Evolutionary conservation across 2,888 invertebrate species (phyloP).

Genomic region (Xylophagus ater): DNA sequence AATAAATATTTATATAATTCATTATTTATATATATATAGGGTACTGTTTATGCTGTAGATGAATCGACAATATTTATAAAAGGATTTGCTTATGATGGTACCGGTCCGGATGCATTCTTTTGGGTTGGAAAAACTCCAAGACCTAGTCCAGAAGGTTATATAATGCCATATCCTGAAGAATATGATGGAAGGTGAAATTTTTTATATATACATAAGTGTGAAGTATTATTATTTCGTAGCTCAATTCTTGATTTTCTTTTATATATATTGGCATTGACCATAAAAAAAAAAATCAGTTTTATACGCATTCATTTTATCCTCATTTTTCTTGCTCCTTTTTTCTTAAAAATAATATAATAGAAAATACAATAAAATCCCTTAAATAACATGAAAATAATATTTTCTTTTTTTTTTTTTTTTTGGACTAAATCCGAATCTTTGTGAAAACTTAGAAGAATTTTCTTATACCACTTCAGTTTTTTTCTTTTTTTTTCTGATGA

Average conservation of each 20-base stretch:
- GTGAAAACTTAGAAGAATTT: too few species aligned
- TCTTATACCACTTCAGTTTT: too few species aligned
- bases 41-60: slow-evolving; percentile 77
- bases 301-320: neutral
- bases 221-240: too few species aligned
- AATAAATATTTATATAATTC: slow-evolving; percentile 1
- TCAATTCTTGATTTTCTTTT: too few species aligned
- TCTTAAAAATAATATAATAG: neutral
- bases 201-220: too few species aligned
- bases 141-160: slow-evolving; percentile 70
- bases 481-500: too few species aligned
- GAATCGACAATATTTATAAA: slow-evolving; percentile 79
- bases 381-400: neutral
- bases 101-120: slow-evolving; percentile 79
- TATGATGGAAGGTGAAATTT: slow-evolving; percentile 69
- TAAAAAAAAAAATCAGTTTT: neutral
- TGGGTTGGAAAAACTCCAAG: slow-evolving; percentile 76
- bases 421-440: too few species aligned
- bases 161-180: slow-evolving; percentile 79
- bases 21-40: slow-evolving; percentile 32
- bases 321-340: neutral
- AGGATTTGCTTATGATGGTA: slow-evolving; percentile 80
- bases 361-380: too few species aligned
- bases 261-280: too few species aligned
- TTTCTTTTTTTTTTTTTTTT: too few species aligned